Conservation (phyloP, 2,113 vertebrate species). For the Ursus arctos region DNA sequence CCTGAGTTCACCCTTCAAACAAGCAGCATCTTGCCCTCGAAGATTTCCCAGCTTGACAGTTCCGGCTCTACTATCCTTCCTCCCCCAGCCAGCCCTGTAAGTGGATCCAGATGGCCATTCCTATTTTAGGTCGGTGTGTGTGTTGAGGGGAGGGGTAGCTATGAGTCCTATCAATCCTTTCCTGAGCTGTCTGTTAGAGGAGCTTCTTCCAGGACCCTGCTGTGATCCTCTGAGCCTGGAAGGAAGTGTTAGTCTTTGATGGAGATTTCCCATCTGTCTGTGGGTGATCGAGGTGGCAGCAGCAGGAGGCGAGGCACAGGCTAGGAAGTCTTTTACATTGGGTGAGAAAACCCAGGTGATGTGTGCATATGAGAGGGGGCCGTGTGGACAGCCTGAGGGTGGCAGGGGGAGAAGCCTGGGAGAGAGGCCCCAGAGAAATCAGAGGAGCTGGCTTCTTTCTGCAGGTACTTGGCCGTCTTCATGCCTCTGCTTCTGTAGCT, state of each 20-base stretch:
- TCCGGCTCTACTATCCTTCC: slow-evolving; percentile 64
- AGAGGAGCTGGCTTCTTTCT: slow-evolving; percentile 1
- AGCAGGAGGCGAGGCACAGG: slow-evolving; percentile 14
- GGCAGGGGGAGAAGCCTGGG: background rate
- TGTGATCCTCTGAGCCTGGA: slow-evolving; percentile 74
- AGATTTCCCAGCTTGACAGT: slow-evolving; percentile 61
- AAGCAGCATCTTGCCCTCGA: slow-evolving; percentile 50
- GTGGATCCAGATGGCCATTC: slow-evolving; percentile 83
- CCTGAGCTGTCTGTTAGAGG: slow-evolving; percentile 57
- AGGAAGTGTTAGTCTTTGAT: slow-evolving; percentile 70
- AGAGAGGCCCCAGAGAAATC: background rate
- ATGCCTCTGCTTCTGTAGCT: slow-evolving; percentile 10
- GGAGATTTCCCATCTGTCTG: slow-evolving; percentile 76
- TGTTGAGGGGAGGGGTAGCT: slow-evolving; percentile 68
- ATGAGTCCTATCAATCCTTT: slow-evolving; percentile 71
- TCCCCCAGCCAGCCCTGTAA: slow-evolving; percentile 68
- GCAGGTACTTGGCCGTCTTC: background rate
- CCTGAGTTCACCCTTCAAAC: slow-evolving; percentile 50
- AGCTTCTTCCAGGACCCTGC: slow-evolving; percentile 76
- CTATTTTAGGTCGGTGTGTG: slow-evolving; percentile 76
- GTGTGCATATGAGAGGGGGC: background rate
- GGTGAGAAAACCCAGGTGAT: background rate
- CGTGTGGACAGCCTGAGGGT: background rate
- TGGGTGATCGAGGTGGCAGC: slow-evolving; percentile 39
- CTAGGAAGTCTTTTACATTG: background rate